Conservation (phyloP, 2,113 vertebrate species). For the Brienomyrus longianalis region DNA sequence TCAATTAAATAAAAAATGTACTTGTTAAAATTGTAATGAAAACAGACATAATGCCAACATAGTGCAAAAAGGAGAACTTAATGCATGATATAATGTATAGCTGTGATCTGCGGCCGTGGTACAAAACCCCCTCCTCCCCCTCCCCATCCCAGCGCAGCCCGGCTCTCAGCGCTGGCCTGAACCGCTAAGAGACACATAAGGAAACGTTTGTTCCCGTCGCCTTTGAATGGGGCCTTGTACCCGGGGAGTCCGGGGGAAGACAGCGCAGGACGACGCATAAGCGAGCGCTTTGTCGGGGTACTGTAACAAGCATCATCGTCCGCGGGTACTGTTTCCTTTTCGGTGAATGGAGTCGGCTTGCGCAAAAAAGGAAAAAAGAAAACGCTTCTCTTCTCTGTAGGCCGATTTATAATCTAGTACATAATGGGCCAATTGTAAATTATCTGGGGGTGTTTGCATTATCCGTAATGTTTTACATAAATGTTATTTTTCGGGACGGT, state of each 20-base stretch:
- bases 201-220: slow-evolving; percentile 80
- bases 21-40: not conserved
- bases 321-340: not conserved
- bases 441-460: not conserved
- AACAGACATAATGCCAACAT: not conserved
- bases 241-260: slow-evolving; percentile 65
- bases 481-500: not conserved
- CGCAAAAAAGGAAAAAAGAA: not conserved
- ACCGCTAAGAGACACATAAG: slow-evolving; percentile 72
- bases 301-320: not conserved
- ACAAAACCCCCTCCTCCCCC: not conserved
- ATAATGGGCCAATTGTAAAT: not conserved
- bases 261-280: slow-evolving; percentile 63
- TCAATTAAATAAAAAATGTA: not conserved
- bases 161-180: slow-evolving; percentile 50
- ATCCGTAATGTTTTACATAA: not conserved
- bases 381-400: not conserved
- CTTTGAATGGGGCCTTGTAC: slow-evolving; percentile 88
- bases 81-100: not conserved
- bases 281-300: slow-evolving; percentile 43
- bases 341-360: not conserved
- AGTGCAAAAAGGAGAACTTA: not conserved
- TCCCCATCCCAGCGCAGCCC: slow-evolving; percentile 20
- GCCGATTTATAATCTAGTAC: not conserved
- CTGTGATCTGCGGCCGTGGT: not conserved